These are phyloP conservation scores for Alosa alosa DNA, from an alignment of 2,113 vertebrate genomes.

Conservation along the genomic window DNA sequence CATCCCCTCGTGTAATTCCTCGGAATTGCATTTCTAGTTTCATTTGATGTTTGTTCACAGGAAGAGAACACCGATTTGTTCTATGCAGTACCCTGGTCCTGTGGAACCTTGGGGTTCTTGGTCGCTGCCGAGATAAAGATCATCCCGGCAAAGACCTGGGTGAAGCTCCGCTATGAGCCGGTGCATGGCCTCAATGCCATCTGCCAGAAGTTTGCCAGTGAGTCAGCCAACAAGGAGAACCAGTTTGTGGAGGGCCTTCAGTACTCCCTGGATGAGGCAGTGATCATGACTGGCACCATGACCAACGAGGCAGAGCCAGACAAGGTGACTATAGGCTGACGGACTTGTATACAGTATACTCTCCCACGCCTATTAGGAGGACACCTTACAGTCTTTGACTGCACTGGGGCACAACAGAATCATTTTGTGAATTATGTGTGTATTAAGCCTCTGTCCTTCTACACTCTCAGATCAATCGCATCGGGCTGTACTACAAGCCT, in stretches of 20 bases:
- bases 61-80: constrained; percentile 95
- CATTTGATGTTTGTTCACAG: constrained; percentile 59
- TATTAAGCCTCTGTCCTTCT: not conserved
- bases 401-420: not conserved
- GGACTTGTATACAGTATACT: not conserved
- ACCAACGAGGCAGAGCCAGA: constrained; percentile 81
- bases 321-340: constrained; percentile 71
- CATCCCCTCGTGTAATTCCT: no score
- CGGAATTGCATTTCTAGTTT: not conserved
- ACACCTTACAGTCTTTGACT: not conserved
- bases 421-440: not conserved
- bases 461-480: constrained; percentile 82
- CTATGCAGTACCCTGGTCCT: constrained; percentile 97
- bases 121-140: constrained; percentile 96
- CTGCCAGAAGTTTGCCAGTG: constrained; percentile 81
- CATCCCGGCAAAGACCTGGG: constrained; percentile 85
- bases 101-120: constrained; percentile 95
- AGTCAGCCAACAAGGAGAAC: constrained; percentile 82
- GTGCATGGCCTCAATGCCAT: constrained; percentile 86
- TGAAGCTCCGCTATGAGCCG: constrained; percentile 83
- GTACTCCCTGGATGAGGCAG: constrained; percentile 85
- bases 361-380: not conserved
- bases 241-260: constrained; percentile 92
- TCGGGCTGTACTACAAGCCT: constrained; percentile 90
- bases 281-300: constrained; percentile 94